Percentiles rank a stretch among this genome's conserved stretches.
These are phyloP conservation scores for Molossus molossus DNA, from an alignment of 2,797 vertebrate genomes.

Conservation along the genomic window DNA sequence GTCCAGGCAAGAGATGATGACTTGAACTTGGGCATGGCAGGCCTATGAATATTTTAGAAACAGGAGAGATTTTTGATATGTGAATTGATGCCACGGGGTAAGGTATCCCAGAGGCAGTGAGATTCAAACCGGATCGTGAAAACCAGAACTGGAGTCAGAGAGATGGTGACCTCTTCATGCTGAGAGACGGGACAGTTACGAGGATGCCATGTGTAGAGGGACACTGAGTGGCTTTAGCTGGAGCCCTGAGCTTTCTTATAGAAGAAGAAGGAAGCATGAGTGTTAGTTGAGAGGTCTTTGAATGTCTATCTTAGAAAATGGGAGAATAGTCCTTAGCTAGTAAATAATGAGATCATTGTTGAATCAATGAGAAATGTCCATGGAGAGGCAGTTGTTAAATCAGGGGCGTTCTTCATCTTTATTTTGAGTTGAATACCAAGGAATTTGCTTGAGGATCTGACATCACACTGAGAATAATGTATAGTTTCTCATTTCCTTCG, in stretches of 20 bases:
- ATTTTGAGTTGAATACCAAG: constrained; percentile 35
- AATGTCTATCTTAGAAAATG: background rate
- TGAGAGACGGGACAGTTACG: rapidly evolving
- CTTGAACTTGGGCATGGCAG: background rate
- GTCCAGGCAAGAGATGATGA: background rate
- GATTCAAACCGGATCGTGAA: background rate
- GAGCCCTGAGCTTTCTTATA: background rate
- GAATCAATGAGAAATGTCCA: background rate
- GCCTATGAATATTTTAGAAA: background rate
- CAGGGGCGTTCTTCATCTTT: background rate
- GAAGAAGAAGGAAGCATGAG: background rate
- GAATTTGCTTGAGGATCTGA: constrained; percentile 58
- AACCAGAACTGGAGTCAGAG: background rate
- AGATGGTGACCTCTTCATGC: background rate
- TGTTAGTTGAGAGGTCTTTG: background rate
- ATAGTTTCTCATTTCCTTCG: constrained; percentile 61
- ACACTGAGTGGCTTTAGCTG: background rate
- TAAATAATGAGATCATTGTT: background rate
- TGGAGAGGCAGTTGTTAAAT: background rate
- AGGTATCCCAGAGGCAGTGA: background rate
- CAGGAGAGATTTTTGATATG: background rate
- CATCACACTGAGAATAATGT: constrained; percentile 60
- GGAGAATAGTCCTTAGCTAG: background rate
- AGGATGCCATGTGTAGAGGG: background rate
- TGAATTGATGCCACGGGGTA: background rate